Base-by-base conservation (phyloP, 1,140 invertebrate species). In the Acyrthosiphon pisum region DNA sequence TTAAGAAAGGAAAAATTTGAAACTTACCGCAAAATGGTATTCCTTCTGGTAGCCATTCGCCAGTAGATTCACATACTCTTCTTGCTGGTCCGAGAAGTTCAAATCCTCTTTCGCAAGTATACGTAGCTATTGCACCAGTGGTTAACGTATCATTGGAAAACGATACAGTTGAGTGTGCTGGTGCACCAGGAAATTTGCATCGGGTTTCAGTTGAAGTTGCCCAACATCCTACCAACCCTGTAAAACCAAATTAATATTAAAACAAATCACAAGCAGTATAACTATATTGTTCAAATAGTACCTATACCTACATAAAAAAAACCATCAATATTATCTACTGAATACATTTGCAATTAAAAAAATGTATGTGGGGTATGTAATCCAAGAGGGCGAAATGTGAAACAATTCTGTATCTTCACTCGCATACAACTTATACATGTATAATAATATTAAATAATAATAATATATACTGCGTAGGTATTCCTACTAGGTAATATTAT, bases 11-110 rank as follows among this genome's bases (percentile, higher is more conserved):
- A 50, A 91, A 6, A 53, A 53, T 53, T 53, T 93, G 20, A n/a
- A 46, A 97, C 97, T 98, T 95, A 99, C 98, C 98, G 95, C 98
- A 99, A 95, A 99, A 99, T 35, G 98, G 98, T 93, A 99, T 98
- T 93, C 98, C 98, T 94, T 98, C 97, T 0, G 98, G 98, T n/a
- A 96, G 95, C 98, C 98, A 99, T 56, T 96, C 96, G 4, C 97
- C 97, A 94, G 97, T 97, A 0, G 95, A 94, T 44, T 96, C 96
- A 94, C 98, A 99, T 30, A 97, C 96, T 92, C 98, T 96, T 90
- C 98, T 95, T 0, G 97, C 96, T 6, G 98, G 98, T 6, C 98
- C 98, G 2, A 99, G 96, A 1, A 99, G 96, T 95, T 99, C 98
- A 95, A 99, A 99, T 23, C 98, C 98, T 81, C 97, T 95, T 94